Evolutionary conservation across 1,140 invertebrate species (phyloP).

Genomic region (Bathynomus jamesi): DNA sequence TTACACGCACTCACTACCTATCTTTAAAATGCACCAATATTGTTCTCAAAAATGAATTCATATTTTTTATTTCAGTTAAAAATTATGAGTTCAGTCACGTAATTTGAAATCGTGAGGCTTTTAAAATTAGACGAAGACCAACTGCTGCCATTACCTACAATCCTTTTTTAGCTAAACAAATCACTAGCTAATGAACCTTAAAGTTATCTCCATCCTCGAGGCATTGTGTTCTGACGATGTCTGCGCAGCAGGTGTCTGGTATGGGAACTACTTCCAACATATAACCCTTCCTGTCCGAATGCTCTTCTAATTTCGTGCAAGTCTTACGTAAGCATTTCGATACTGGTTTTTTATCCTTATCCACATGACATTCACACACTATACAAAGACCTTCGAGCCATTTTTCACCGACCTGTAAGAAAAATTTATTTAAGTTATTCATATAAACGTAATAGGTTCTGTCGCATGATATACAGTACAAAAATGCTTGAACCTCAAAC

Average conservation of each 20-base stretch:
- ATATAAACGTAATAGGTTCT: too few species aligned
- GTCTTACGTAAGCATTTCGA: slow-evolving; percentile 47
- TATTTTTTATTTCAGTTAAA: too few species aligned
- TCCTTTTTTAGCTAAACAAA: too few species aligned
- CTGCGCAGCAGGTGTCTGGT: slow-evolving; percentile 55
- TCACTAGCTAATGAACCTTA: too few species aligned
- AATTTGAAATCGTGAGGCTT: too few species aligned
- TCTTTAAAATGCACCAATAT: not conserved
- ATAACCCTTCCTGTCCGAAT: slow-evolving; percentile 31
- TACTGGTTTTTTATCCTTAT: slow-evolving; percentile 36
- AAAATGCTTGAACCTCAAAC: too few species aligned
- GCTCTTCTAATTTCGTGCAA: slow-evolving; percentile 16
- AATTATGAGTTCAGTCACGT: too few species aligned
- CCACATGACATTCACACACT: slow-evolving; percentile 51
- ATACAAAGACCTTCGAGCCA: slow-evolving; percentile 63
- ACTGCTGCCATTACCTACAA: too few species aligned
- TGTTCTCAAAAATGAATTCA: too few species aligned
- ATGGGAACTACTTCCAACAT: slow-evolving; percentile 46
- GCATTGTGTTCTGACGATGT: slow-evolving; percentile 52
- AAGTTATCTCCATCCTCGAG: slow-evolving; percentile 50
- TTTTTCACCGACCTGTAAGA: slow-evolving; percentile 45
- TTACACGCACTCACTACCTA: not conserved
- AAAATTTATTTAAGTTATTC: too few species aligned
- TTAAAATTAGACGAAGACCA: too few species aligned
- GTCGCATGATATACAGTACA: too few species aligned